phyloP scores from a whole-genome alignment of 2,888 invertebrate genomes.

The Hymenopus coronatus region DNA sequence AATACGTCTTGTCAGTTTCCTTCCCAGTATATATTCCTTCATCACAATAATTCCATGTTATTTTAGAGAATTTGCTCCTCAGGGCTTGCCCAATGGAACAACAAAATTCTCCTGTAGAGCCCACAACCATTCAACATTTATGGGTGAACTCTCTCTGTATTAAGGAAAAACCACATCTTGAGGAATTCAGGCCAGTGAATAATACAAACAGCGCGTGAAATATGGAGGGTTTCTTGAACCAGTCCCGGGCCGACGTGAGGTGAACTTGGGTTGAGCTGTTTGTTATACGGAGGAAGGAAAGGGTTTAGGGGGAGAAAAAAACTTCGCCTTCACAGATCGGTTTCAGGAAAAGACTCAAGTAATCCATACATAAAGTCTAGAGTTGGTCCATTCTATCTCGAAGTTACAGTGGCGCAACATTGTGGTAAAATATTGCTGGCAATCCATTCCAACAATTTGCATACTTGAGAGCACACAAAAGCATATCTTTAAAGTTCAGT shows the following conservation, averaged over 20 bases:
- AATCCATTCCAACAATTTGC: no score
- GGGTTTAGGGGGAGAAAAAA: background rate
- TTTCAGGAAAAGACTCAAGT: background rate
- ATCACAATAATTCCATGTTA: no score
- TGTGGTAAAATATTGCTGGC: no score
- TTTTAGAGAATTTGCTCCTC: no score
- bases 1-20: no score
- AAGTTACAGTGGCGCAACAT: no score
- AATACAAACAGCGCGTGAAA: background rate
- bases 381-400: background rate
- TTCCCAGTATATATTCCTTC: no score
- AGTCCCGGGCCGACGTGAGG: background rate
- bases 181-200: background rate
- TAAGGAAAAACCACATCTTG: background rate
- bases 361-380: background rate
- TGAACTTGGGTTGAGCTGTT: background rate
- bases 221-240: background rate
- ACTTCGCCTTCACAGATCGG: background rate
- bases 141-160: background rate
- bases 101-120: background rate
- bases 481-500: no score
- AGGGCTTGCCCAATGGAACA: background rate
- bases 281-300: background rate
- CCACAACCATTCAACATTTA: background rate
- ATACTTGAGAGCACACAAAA: no score